Conservation (phyloP, 2,113 vertebrate genomes). For the Cottus gobio region DNA sequence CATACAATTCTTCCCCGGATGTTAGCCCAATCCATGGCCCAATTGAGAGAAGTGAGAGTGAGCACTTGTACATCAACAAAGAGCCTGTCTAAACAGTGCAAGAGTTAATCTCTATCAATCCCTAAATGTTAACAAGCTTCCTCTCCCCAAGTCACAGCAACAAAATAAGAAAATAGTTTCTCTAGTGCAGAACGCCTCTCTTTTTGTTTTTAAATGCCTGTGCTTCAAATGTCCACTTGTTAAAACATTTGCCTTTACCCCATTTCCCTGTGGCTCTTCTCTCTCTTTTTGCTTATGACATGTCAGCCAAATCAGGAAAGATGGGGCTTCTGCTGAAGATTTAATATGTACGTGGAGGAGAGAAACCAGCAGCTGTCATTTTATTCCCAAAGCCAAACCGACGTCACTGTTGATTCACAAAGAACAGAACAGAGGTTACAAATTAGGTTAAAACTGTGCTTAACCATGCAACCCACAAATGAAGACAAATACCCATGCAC, state of each 20-base stretch:
- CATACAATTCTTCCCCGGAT: slow-evolving; percentile 32
- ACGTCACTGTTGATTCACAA: slow-evolving; percentile 23
- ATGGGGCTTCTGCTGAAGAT: background rate
- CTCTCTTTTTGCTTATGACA: background rate
- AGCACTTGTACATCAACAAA: slow-evolving; percentile 36
- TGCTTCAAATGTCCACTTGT: background rate
- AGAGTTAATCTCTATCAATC: slow-evolving; percentile 40
- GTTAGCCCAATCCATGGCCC: slow-evolving; percentile 16
- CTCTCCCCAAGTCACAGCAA: slow-evolving; percentile 6
- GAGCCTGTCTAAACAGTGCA: slow-evolving; percentile 16
- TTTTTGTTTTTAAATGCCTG: slow-evolving; percentile 11
- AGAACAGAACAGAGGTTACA: slow-evolving; percentile 45
- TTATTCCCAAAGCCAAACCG: slow-evolving; percentile 4
- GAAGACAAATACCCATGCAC: slow-evolving; percentile 50
- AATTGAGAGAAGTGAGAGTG: slow-evolving; percentile 18
- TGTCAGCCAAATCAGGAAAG: slow-evolving; percentile 28
- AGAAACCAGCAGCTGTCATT: slow-evolving; percentile 33
- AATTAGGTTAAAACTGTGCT: slow-evolving; percentile 30
- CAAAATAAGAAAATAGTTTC: slow-evolving; percentile 42
- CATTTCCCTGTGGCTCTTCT: background rate
- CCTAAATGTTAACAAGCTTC: slow-evolving; percentile 30
- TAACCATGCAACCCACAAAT: slow-evolving; percentile 32
- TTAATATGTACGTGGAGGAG: slow-evolving; percentile 31
- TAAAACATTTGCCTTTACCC: background rate
- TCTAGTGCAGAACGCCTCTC: background rate